Percentiles rank a stretch among this genome's conserved stretches.
Evolutionary conservation across 2,797 vertebrate species (phyloP).

Genomic region (Chelidonichthys spinosus): DNA sequence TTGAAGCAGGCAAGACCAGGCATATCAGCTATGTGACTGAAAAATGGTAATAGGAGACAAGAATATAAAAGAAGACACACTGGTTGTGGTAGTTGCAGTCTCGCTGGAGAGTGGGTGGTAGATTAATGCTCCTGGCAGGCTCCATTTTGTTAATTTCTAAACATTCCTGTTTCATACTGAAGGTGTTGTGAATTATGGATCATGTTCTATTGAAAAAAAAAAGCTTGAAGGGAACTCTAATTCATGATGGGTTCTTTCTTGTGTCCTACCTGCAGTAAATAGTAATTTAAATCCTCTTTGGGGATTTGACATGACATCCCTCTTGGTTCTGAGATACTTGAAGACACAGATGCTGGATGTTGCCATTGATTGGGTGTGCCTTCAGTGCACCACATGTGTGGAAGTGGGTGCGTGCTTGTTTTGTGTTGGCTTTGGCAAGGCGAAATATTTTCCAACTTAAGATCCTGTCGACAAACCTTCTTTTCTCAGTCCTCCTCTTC

Average conservation of each 20-base stretch:
- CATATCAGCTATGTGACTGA: constrained; percentile 85
- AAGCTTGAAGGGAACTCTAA: constrained; percentile 65
- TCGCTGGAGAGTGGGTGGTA: constrained; percentile 76
- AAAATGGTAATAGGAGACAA: constrained; percentile 82
- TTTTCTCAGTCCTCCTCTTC: constrained; percentile 44
- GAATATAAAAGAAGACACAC: constrained; percentile 83
- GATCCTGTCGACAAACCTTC: constrained; percentile 64
- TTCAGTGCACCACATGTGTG: constrained; percentile 34
- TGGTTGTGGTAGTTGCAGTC: constrained; percentile 73
- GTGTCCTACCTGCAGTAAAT: constrained; percentile 66
- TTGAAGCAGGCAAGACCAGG: constrained; percentile 87
- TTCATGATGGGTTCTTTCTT: constrained; percentile 67
- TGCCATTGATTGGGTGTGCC: constrained; percentile 70
- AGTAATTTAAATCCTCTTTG: constrained; percentile 75
- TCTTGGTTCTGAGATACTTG: constrained; percentile 64
- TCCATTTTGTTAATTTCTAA: constrained; percentile 80
- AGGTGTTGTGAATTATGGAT: constrained; percentile 74
- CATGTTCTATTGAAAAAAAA: constrained; percentile 69
- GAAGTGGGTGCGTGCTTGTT: constrained; percentile 63
- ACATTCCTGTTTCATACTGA: constrained; percentile 67
- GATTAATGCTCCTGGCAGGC: constrained; percentile 74
- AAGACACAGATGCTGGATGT: constrained; percentile 67
- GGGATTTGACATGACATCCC: constrained; percentile 65
- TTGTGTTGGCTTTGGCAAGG: constrained; percentile 72
- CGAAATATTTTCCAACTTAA: constrained; percentile 70